phyloP scores from a whole-genome alignment of 1,140 invertebrate species.

The honey bee (Apis mellifera) region DNA sequence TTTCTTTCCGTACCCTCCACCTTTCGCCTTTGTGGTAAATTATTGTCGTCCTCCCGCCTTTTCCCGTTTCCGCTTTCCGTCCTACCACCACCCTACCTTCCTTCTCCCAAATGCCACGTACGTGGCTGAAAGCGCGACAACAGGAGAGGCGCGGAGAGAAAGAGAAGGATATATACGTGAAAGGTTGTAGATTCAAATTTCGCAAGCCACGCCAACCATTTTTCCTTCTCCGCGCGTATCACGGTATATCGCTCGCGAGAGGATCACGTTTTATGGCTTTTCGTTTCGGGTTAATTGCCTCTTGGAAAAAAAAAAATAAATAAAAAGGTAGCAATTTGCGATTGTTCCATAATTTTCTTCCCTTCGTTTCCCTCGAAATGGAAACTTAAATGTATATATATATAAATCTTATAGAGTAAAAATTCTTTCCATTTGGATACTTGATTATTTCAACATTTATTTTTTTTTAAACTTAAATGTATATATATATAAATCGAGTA shows the following conservation, averaged over 20 bases:
- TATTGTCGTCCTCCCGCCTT: constrained; percentile 25
- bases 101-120: neutral
- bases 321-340: no score
- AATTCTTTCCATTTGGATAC: no score
- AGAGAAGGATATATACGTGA: no score
- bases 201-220: neutral
- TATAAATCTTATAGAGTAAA: no score
- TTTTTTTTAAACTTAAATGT: no score
- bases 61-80: constrained; percentile 36
- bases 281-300: neutral
- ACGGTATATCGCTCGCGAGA: neutral
- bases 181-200: constrained; percentile 27
- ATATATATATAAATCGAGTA: no score
- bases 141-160: no score
- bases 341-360: no score
- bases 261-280: neutral
- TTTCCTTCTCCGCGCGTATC: neutral
- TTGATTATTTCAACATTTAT: no score
- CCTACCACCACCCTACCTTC: neutral
- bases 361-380: no score
- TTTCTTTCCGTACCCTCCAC: constrained; percentile 40
- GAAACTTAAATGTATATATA: no score
- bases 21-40: constrained; percentile 51
- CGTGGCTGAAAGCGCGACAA: neutral
- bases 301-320: neutral